phyloP scores from a whole-genome alignment of 2,888 invertebrate species.

The Dendrolimus pini region DNA sequence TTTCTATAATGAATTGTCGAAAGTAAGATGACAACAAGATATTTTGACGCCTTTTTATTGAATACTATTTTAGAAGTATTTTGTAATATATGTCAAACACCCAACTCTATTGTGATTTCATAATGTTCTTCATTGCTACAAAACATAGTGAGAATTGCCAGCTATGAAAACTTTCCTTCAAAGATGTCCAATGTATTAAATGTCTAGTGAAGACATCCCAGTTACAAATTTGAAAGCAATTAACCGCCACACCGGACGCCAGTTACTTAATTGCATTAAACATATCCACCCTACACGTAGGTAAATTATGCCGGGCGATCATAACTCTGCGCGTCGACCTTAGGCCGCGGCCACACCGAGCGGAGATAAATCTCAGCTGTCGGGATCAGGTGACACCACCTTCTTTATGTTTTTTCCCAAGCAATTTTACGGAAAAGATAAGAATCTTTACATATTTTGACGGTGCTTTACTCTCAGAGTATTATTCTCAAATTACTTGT shows the following conservation, averaged over 20 bases:
- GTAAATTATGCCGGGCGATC: conserved; percentile 67
- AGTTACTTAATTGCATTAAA: conserved; percentile 6
- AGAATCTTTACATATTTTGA: conserved; percentile 77
- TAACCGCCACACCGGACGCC: neutral
- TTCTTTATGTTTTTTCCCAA: conserved; percentile 79
- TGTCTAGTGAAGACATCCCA: neutral
- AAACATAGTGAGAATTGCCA: too few species aligned
- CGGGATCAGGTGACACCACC: conserved; percentile 77
- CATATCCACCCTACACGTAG: conserved; percentile 32
- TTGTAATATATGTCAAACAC: too few species aligned
- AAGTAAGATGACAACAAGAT: too few species aligned
- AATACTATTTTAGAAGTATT: too few species aligned
- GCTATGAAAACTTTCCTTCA: neutral
- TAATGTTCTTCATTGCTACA: too few species aligned
- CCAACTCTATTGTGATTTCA: too few species aligned
- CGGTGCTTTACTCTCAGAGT: conserved; percentile 59
- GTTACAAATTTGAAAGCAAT: neutral
- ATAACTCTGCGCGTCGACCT: conserved; percentile 65
- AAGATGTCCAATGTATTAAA: conserved; percentile 1
- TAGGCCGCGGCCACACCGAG: conserved; percentile 71
- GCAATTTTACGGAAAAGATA: conserved; percentile 77
- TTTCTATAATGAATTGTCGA: too few species aligned
- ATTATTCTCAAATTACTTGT: conserved; percentile 73
- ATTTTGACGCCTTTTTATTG: too few species aligned
- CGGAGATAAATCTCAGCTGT: conserved; percentile 64